These are phyloP conservation scores for Acanthisitta chloris DNA, from an alignment of 2,113 vertebrate species.

Conservation along the genomic window DNA sequence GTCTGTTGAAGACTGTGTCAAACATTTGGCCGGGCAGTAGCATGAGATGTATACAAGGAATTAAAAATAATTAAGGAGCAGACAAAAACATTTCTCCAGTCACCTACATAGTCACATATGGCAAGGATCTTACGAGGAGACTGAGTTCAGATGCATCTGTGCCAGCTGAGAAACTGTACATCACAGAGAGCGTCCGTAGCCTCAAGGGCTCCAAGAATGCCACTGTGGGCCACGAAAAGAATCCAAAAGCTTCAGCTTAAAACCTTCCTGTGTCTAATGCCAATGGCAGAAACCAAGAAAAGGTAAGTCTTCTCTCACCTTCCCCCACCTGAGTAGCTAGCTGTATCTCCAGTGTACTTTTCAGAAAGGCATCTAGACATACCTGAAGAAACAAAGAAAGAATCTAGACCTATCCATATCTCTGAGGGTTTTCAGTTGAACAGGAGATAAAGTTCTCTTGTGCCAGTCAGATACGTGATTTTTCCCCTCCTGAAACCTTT, in stretches of 20 bases:
- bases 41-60: background rate
- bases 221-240: background rate
- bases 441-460: background rate
- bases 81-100: background rate
- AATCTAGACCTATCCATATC: background rate
- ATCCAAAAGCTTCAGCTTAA: background rate
- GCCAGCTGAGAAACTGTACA: background rate
- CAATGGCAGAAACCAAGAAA: background rate
- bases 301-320: background rate
- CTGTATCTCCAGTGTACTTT: background rate
- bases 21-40: background rate
- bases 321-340: background rate
- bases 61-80: background rate
- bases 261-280: background rate
- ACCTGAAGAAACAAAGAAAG: background rate
- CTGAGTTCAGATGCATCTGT: background rate
- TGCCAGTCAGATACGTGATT: background rate
- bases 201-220: background rate
- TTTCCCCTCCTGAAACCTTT: background rate
- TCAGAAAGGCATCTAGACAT: background rate
- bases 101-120: background rate
- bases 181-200: accelerated
- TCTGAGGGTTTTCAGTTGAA: background rate
- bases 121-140: background rate
- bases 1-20: background rate